Percentiles rank a stretch among this genome's conserved stretches.
phyloP scores from a whole-genome alignment of 2,113 vertebrate genomes.

The Petrocephalus zakoni region DNA sequence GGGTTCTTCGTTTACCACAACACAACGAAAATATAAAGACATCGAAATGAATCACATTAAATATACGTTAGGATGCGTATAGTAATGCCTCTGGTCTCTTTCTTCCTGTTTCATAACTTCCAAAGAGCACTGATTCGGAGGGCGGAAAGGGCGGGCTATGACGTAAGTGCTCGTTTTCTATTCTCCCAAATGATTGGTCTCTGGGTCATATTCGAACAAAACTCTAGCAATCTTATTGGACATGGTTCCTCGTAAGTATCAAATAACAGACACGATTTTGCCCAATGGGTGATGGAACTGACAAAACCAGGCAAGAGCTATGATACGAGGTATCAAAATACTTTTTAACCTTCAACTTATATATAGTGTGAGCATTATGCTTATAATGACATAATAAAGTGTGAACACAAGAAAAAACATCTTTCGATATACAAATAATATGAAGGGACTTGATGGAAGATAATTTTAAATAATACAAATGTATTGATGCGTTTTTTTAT shows the following conservation, averaged over 20 bases:
- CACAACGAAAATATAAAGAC: neutral
- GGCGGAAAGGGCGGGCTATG: neutral
- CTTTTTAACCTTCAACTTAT: neutral
- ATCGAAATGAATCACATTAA: neutral
- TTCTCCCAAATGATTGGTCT: neutral
- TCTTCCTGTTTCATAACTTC: neutral
- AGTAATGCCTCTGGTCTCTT: neutral
- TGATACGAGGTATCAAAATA: neutral
- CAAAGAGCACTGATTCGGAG: neutral
- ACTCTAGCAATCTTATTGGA: slow-evolving; percentile 4
- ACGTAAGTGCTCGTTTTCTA: neutral
- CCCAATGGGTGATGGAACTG: neutral
- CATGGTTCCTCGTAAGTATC: neutral
- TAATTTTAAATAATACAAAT: neutral
- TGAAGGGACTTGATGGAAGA: neutral
- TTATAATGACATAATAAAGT: neutral
- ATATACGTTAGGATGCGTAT: neutral
- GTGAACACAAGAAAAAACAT: neutral
- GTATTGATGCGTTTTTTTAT: neutral
- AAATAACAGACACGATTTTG: neutral
- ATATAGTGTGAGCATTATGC: neutral
- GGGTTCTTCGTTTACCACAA: neutral
- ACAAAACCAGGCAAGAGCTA: no score
- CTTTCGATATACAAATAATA: no score
- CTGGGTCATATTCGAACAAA: neutral